Evolutionary conservation across 1,140 invertebrate species (phyloP), one percentile per base, ranked within the genome.

Genomic region (Solen grandis): DNA sequence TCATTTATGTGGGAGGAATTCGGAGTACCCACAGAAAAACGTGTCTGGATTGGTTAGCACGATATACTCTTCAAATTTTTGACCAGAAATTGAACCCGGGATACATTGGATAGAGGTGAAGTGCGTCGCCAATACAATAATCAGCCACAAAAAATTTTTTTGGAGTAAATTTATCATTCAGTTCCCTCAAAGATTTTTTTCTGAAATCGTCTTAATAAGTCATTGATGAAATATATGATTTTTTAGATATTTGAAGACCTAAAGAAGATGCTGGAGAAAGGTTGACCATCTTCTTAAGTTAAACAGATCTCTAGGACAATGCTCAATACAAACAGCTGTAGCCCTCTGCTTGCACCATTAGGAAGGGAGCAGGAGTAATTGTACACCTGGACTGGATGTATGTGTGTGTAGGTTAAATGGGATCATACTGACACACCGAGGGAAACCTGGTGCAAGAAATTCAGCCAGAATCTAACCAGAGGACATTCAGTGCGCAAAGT

Each of bases 191-290:
- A 22, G 8, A 35, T 35, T 77, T 16, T 33, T 50, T 5, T 73
- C n/a, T 0, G 41, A 41, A 19, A 2, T 4, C 68, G 3, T 14
- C 3, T 31, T 13, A 27, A 22, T 8, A 27, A 31, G 22, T 31
- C 14, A 31, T 33, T 63, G 8, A 55, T 25, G 25, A 63, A 36
- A 41, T 31, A 22, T 4, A 36, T 27, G 74, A 76, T 60, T 63
- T 66, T 73, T 46, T 60, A 88, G 87, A 86, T 88, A 73, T 88
- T 88, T 87, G 87, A 88, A 74, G 87, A 88, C 65, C 77, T 88
- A 54, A 88, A 88, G 63, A 83, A 78, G 52, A 78, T 88, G 80
- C 66, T 88, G 33, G 87, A 88, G 35, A 85, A 85, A 81, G 79
- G 84, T 66, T 84, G 84, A 86, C 65, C 25, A 16, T 46, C 8